Evolutionary conservation across 1,140 invertebrate genomes (phyloP).

Genomic region (Neuroterus valhalla): DNA sequence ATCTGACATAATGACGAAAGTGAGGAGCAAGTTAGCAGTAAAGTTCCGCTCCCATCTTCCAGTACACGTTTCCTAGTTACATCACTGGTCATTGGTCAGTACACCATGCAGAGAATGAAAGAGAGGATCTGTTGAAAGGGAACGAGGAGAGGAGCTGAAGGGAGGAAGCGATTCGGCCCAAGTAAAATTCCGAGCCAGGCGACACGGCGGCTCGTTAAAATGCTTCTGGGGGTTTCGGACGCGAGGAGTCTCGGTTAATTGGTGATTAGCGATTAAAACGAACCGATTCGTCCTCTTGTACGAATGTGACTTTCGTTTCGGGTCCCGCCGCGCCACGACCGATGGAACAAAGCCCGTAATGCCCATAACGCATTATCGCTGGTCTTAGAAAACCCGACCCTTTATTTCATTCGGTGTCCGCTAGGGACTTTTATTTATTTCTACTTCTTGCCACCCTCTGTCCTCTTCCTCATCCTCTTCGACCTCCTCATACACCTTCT

Average conservation of each 20-base stretch:
- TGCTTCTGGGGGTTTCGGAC: conserved; percentile 74
- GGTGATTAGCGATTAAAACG: conserved; percentile 76
- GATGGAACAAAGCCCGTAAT: conserved; percentile 56
- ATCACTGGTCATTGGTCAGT: conserved; percentile 8
- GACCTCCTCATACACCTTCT: conserved; percentile 23
- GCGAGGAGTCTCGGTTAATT: conserved; percentile 73
- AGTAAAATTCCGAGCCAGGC: conserved; percentile 72
- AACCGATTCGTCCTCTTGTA: conserved; percentile 63
- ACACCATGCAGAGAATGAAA: conserved; percentile 35
- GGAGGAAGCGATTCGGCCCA: conserved; percentile 54
- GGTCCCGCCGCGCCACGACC: conserved; percentile 43
- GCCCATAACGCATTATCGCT: conserved; percentile 58
- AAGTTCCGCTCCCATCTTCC: not conserved
- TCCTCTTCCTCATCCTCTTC: conserved; percentile 30
- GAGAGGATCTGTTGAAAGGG: conserved; percentile 46
- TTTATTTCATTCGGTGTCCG: conserved; percentile 48
- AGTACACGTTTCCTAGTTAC: not conserved
- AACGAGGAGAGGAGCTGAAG: conserved; percentile 43
- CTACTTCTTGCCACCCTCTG: conserved; percentile 1
- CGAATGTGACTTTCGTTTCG: conserved; percentile 48
- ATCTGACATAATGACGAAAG: conserved; percentile 19
- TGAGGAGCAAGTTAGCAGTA: conserved; percentile 20
- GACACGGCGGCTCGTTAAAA: conserved; percentile 76
- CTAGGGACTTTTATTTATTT: conserved; percentile 47
- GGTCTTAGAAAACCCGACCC: conserved; percentile 52